phyloP scores from a whole-genome alignment of 2,113 vertebrate genomes.

The Notechis scutatus region DNA sequence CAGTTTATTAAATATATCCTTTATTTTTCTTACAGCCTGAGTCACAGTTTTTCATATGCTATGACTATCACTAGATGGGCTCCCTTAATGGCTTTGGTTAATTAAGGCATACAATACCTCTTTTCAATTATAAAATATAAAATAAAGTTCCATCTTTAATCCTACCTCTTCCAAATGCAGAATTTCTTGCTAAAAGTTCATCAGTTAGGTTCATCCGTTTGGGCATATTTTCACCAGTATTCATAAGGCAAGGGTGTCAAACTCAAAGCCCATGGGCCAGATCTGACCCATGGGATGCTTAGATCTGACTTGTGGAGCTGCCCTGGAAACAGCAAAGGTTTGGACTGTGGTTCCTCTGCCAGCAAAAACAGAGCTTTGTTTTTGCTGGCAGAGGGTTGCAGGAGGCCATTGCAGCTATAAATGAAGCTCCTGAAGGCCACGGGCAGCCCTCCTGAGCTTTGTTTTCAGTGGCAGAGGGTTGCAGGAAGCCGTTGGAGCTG shows the following conservation, averaged over 20 bases:
- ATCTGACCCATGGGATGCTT: too few relatives aligned
- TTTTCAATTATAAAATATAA: not conserved
- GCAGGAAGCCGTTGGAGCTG: too few relatives aligned
- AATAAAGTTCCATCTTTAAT: not conserved
- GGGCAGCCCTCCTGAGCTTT: too few relatives aligned
- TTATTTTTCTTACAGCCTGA: not conserved
- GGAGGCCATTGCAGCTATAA: too few relatives aligned
- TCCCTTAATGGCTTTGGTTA: not conserved
- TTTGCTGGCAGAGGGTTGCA: too few relatives aligned
- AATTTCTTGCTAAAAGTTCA: not conserved
- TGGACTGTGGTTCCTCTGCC: too few relatives aligned
- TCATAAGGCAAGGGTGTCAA: not conserved
- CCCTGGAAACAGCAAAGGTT: too few relatives aligned
- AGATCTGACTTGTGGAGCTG: too few relatives aligned
- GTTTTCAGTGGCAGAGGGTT: too few relatives aligned
- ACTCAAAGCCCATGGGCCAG: too few relatives aligned
- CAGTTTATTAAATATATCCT: not conserved
- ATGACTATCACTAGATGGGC: not conserved
- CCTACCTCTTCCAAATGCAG: not conserved
- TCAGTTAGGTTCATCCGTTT: not conserved
- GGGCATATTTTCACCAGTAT: not conserved
- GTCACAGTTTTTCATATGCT: not conserved
- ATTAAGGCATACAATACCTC: not conserved
- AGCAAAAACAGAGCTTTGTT: too few relatives aligned
- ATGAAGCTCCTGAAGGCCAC: too few relatives aligned